Base-by-base conservation (phyloP, 2,797 vertebrate species). In the Steatocranus sp. region DNA sequence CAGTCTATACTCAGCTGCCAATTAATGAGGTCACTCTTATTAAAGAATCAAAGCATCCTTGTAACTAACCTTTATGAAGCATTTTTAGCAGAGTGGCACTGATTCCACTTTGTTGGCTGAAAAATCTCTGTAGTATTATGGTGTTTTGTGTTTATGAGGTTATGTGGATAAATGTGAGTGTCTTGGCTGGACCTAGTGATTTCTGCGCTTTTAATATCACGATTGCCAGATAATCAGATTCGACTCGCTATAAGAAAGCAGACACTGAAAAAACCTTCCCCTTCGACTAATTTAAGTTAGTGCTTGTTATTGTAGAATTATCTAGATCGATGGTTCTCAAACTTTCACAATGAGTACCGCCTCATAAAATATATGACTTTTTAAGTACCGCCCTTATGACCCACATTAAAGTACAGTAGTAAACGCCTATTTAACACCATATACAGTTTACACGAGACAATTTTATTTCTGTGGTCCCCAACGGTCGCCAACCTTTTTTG, bases 391-490 rank as follows among this genome's bases (percentile, higher is more conserved):
- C 15, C 0, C 27, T 58, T 58, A 58, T 58, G 54, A 58, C 27
- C 1, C 8, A 58, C 3, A 18, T 58, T 58, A 18, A 58, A 58
- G 9, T 58, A 58, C 54, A 58, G 9, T 58, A 58, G 15, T 58
- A 58, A 32, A 58, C n/a, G 5, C 48, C 48, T 32, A 32, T 32
- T 32, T 58, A 32, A 32, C 54, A 58, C 27, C 27, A 58, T 32
- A 6, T 58, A 58, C 27, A 58, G 0, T 18, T 32, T 18, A 11
- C 54, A 32, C 5, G 0, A 58, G 9, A 18, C 27, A 58, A 18
- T 58, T 58, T 0, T 58, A 32, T 1, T 58, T 32, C 9, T 58
- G 18, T 58, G 27, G 1, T 58, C 15, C 0, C 1, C 54, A 56
- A 0, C 5, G 15, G 54, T 11, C 27, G 8, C 8, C 27, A 0